phyloP scores from a whole-genome alignment of 2,888 invertebrate species.

The Lasius fuliginosus region DNA sequence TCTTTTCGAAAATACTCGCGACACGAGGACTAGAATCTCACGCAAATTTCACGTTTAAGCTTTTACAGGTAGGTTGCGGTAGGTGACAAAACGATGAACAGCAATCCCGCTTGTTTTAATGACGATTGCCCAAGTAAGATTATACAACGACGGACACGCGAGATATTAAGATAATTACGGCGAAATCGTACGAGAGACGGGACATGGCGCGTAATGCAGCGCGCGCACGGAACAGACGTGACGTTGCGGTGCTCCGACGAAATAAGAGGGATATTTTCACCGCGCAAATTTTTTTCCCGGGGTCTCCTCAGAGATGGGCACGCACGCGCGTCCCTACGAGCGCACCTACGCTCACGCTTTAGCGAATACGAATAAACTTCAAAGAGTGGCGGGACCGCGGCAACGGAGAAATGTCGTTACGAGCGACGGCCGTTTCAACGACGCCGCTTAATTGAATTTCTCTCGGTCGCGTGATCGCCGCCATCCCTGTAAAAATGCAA shows the following conservation, averaged over 20 bases:
- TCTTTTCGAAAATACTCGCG: no score
- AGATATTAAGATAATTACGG: conserved; percentile 43
- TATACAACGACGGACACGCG: conserved; percentile 11
- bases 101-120: conserved; percentile 17
- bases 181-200: conserved; percentile 33
- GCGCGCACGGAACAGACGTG: conserved; percentile 45
- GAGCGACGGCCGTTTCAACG: conserved; percentile 52
- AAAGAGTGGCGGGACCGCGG: conserved; percentile 60
- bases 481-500: conserved; percentile 56
- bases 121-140: conserved; percentile 26
- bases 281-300: conserved; percentile 51
- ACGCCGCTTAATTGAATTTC: conserved; percentile 58
- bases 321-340: conserved; percentile 23
- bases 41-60: background rate
- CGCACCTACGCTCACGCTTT: conserved; percentile 49
- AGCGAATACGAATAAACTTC: conserved; percentile 69
- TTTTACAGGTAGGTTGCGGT: background rate
- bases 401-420: conserved; percentile 55
- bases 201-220: conserved; percentile 72
- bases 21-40: background rate
- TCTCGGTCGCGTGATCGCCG: conserved; percentile 56
- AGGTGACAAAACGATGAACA: conserved; percentile 61
- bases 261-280: conserved; percentile 48
- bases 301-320: conserved; percentile 24
- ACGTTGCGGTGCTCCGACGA: conserved; percentile 19